These are phyloP conservation scores for Lerista edwardsae DNA, from an alignment of 2,797 vertebrate species.

Conservation along the genomic window DNA sequence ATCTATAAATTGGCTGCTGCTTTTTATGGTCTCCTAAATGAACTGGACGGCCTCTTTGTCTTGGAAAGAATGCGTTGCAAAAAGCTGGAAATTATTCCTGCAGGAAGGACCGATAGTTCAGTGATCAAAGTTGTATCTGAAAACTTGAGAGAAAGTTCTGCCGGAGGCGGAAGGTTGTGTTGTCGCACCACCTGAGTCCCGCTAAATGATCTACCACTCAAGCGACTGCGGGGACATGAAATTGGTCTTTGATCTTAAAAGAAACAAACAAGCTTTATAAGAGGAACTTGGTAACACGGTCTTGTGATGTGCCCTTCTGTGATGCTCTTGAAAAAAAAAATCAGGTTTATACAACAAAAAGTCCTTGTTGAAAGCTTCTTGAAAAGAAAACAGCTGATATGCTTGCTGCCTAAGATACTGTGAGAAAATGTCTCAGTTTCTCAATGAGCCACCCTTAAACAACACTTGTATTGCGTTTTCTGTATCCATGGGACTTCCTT, in stretches of 20 bases:
- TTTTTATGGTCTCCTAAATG: slow-evolving; percentile 46
- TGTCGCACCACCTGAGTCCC: neutral
- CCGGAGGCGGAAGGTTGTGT: neutral
- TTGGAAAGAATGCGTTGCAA: slow-evolving; percentile 52
- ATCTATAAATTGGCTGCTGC: slow-evolving; percentile 12
- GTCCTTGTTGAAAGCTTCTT: slow-evolving; percentile 53
- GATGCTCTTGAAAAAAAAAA: slow-evolving; percentile 51
- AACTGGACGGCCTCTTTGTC: slow-evolving; percentile 55
- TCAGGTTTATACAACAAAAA: slow-evolving; percentile 60
- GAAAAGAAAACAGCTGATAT: slow-evolving; percentile 49
- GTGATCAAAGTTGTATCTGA: slow-evolving; percentile 61
- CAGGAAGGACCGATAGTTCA: slow-evolving; percentile 42
- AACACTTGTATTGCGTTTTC: slow-evolving; percentile 59
- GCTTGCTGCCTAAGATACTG: slow-evolving; percentile 29
- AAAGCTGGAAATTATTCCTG: slow-evolving; percentile 45
- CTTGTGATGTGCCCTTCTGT: slow-evolving; percentile 43
- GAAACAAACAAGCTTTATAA: slow-evolving; percentile 23
- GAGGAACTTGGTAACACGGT: slow-evolving; percentile 45
- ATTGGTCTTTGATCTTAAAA: slow-evolving; percentile 46
- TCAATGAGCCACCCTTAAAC: slow-evolving; percentile 58
- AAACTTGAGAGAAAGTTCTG: slow-evolving; percentile 50
- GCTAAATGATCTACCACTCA: neutral
- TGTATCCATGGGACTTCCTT: slow-evolving; percentile 69
- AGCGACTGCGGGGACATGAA: slow-evolving; percentile 9
- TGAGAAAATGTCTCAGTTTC: slow-evolving; percentile 66